phyloP scores from a whole-genome alignment of 2,113 vertebrate genomes.

The Petrocephalus microphthalmus region DNA sequence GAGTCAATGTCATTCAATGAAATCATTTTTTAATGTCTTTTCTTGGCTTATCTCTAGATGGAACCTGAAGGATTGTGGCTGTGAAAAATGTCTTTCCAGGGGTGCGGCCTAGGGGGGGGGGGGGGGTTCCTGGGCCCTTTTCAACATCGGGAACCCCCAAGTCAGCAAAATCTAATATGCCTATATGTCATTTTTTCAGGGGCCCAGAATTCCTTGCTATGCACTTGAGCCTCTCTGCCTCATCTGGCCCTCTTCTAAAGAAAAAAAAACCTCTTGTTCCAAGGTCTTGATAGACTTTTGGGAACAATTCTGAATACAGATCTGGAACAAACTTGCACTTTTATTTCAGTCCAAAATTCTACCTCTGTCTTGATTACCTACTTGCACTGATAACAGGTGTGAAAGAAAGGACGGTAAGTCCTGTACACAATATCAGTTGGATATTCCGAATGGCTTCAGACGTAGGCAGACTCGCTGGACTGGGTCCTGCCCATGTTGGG shows the following conservation, averaged over 20 bases:
- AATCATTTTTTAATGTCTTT: background rate
- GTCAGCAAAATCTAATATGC: background rate
- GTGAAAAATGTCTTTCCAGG: background rate
- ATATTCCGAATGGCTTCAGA: conserved; percentile 48
- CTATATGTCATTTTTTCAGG: no score
- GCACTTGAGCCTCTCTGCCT: background rate
- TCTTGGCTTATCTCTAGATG: background rate
- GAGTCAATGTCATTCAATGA: background rate
- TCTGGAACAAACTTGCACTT: background rate
- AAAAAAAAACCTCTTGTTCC: background rate
- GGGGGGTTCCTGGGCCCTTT: background rate
- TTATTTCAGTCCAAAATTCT: background rate
- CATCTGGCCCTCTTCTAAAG: background rate
- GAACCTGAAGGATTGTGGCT: background rate
- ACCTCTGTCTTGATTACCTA: background rate
- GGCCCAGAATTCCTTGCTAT: background rate
- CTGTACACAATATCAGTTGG: background rate
- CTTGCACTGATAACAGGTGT: background rate
- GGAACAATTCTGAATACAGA: background rate
- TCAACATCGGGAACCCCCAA: background rate
- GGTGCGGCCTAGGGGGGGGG: background rate
- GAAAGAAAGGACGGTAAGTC: background rate
- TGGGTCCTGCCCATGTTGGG: conserved; percentile 74
- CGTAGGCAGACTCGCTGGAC: conserved; percentile 78
- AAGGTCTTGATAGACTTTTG: background rate